phyloP scores from a whole-genome alignment of 2,113 vertebrate genomes.

The Eptesicus fuscus region DNA sequence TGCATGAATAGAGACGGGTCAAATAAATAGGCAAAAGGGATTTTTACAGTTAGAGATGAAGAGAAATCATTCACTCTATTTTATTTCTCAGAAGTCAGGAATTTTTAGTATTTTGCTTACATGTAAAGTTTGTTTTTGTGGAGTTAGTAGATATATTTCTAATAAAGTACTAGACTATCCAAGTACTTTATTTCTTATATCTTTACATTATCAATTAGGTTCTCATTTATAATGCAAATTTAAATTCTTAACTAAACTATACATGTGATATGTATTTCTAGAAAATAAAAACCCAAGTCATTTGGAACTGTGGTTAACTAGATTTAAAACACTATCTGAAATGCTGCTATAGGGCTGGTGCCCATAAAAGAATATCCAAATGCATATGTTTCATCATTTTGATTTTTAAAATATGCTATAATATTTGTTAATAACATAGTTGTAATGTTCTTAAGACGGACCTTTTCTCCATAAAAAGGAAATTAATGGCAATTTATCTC shows the following conservation, averaged over 20 bases:
- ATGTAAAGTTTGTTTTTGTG: conserved; percentile 67
- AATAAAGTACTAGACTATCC: conserved; percentile 67
- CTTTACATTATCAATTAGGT: conserved; percentile 43
- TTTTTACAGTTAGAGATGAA: conserved; percentile 78
- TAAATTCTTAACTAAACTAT: conserved; percentile 52
- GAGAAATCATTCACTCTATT: conserved; percentile 70
- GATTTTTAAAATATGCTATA: conserved; percentile 66
- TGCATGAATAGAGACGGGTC: conserved; percentile 71
- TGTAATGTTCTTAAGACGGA: conserved; percentile 36
- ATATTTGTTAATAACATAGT: conserved; percentile 66
- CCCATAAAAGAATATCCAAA: conserved; percentile 69
- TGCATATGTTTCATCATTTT: conserved; percentile 57
- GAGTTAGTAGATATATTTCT: conserved; percentile 65
- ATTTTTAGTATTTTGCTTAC: conserved; percentile 76
- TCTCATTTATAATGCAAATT: conserved; percentile 64
- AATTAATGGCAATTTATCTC: conserved; percentile 68
- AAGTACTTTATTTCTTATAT: conserved; percentile 72
- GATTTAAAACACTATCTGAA: conserved; percentile 69
- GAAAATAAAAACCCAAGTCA: conserved; percentile 51
- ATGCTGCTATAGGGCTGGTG: conserved; percentile 70
- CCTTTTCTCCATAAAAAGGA: conserved; percentile 62
- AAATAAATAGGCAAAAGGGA: conserved; percentile 67
- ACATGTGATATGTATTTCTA: conserved; percentile 42
- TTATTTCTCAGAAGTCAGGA: conserved; percentile 75
- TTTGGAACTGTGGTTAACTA: conserved; percentile 50